A percentile compares a stretch with the other conserved stretches of the same genome.
These are phyloP conservation scores for Rachycentron canadum DNA, from an alignment of 2,797 vertebrate genomes.

Conservation along the genomic window DNA sequence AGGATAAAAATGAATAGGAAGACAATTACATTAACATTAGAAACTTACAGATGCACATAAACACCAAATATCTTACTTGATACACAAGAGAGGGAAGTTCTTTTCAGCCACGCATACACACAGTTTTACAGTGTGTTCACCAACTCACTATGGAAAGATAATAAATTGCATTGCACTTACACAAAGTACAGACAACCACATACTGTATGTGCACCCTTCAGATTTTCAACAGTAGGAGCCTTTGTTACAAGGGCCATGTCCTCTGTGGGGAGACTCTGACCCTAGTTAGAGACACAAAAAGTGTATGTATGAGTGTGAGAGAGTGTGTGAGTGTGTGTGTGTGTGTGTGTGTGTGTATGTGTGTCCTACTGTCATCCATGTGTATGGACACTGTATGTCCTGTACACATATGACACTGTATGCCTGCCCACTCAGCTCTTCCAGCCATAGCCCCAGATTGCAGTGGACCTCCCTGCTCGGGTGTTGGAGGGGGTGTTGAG, in stretches of 20 bases:
- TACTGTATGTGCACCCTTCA: constrained; percentile 45
- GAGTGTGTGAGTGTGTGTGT: constrained; percentile 29
- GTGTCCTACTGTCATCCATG: constrained; percentile 31
- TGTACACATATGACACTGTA: too few species aligned
- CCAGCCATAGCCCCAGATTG: constrained; percentile 68
- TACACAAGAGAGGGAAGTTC: not conserved
- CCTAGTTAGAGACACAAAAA: constrained; percentile 49
- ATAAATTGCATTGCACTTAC: constrained; percentile 58
- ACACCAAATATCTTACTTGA: not conserved
- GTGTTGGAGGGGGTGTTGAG: constrained; percentile 50
- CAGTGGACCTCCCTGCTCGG: constrained; percentile 73
- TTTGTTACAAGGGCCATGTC: constrained; percentile 59
- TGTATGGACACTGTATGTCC: constrained; percentile 42
- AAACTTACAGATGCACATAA: not conserved
- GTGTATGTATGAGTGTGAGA: constrained; percentile 42
- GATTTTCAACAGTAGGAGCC: constrained; percentile 45
- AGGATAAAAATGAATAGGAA: not conserved
- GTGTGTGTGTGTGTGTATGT: constrained; percentile 28
- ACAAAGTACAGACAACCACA: constrained; percentile 42
- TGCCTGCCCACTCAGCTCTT: constrained; percentile 74
- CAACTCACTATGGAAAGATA: constrained; percentile 53
- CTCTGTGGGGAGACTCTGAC: constrained; percentile 57
- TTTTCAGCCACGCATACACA: not conserved
- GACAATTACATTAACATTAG: not conserved
- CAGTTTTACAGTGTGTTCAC: constrained; percentile 4